These are phyloP conservation scores for Platalea minor DNA, from an alignment of 2,797 vertebrate species.

Conservation along the genomic window DNA sequence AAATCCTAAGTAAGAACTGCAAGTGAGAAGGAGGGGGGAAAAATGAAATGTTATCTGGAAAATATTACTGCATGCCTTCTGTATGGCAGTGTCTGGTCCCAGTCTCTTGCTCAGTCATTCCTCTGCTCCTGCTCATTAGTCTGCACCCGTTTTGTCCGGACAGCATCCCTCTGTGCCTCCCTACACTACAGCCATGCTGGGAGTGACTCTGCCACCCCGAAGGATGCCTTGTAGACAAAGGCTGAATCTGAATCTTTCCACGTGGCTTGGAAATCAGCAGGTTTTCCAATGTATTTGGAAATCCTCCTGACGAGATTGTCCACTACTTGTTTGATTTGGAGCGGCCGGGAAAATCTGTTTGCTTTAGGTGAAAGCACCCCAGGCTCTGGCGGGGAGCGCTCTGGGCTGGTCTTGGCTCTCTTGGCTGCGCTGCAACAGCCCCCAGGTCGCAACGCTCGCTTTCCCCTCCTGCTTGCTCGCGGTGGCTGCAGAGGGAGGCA, in stretches of 20 bases:
- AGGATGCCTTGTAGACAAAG: neutral
- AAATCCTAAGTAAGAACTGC: neutral
- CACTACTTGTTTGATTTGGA: neutral
- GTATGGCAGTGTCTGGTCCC: neutral
- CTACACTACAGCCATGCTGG: neutral
- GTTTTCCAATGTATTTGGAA: neutral
- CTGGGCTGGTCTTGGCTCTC: neutral
- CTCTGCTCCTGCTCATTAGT: neutral
- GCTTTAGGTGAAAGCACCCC: neutral
- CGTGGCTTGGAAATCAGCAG: neutral
- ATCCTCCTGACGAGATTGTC: neutral
- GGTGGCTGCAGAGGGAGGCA: neutral
- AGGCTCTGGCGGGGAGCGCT: accelerated
- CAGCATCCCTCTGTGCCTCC: neutral
- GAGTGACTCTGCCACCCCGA: neutral
- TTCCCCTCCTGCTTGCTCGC: accelerated
- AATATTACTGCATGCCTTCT: neutral
- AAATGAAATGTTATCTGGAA: neutral
- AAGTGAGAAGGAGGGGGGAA: neutral
- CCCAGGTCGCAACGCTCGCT: neutral
- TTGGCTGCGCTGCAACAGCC: accelerated
- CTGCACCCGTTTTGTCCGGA: accelerated
- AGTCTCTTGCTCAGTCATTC: neutral
- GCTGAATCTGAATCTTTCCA: neutral
- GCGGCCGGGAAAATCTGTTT: neutral